phyloP scores from a whole-genome alignment of 2,113 vertebrate genomes.

The Halcyon malimbica region DNA sequence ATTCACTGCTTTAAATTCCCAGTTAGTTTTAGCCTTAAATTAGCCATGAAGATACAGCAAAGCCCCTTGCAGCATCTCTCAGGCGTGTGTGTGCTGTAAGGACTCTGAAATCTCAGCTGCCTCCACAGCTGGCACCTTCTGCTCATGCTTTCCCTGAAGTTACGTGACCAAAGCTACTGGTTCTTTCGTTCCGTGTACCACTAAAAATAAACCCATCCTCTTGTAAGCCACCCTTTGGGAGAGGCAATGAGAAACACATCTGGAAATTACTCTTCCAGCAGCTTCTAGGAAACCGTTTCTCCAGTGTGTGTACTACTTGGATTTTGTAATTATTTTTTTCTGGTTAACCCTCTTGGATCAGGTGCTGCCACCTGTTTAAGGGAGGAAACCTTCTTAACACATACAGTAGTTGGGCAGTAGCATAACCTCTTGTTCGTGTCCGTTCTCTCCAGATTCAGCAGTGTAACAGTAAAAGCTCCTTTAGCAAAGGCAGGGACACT shows the following conservation, averaged over 20 bases:
- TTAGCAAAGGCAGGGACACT: not conserved
- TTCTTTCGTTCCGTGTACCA: not conserved
- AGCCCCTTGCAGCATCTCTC: not conserved
- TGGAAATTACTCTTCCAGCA: not conserved
- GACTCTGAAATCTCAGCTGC: not conserved
- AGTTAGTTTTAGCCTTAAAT: not conserved
- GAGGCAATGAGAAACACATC: not conserved
- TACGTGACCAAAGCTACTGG: not conserved
- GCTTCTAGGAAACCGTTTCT: not conserved
- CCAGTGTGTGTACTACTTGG: not conserved
- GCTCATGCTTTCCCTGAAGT: not conserved
- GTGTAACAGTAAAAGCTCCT: not conserved
- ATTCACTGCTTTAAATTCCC: not conserved
- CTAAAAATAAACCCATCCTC: not conserved
- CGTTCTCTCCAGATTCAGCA: not conserved
- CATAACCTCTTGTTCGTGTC: not conserved
- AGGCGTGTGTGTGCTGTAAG: not conserved
- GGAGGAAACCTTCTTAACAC: not conserved
- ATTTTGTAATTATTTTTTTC: fast-evolving
- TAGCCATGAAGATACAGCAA: not conserved
- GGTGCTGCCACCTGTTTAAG: not conserved
- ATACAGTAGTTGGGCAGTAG: not conserved
- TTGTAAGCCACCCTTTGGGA: not conserved
- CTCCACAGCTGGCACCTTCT: not conserved
- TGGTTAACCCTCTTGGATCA: not conserved